A percentile compares a stretch with the other conserved stretches of the same genome.
phyloP scores from a whole-genome alignment of 2,888 invertebrate species.

The Drosophila emarginata region DNA sequence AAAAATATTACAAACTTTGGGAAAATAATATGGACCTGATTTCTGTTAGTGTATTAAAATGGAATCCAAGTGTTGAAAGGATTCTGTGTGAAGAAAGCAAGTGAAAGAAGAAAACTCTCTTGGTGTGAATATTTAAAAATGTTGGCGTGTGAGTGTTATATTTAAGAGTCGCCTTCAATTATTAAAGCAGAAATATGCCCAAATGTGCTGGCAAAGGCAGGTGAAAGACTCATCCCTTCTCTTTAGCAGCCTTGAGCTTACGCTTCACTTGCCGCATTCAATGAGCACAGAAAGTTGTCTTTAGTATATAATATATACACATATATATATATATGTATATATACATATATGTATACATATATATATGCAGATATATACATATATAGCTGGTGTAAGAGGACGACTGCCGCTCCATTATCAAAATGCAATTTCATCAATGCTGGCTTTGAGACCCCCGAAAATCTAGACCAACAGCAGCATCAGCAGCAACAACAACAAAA shows the following conservation, averaged over 20 bases:
- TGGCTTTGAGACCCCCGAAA: slow-evolving; percentile 47
- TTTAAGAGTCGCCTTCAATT: slow-evolving; percentile 36
- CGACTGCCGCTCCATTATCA: slow-evolving; percentile 50
- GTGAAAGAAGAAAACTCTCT: slow-evolving; percentile 13
- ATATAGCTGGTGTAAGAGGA: slow-evolving; percentile 15
- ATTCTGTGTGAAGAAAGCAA: background rate
- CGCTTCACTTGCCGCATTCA: slow-evolving; percentile 48
- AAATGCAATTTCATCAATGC: slow-evolving; percentile 64
- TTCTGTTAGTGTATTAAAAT: background rate
- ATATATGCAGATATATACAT: background rate
- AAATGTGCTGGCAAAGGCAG: slow-evolving; percentile 37
- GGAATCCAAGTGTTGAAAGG: slow-evolving; percentile 1
- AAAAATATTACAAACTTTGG: background rate
- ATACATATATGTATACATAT: background rate
- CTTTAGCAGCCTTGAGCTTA: slow-evolving; percentile 40
- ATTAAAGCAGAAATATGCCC: slow-evolving; percentile 33
- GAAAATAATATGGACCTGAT: background rate
- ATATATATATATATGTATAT: background rate
- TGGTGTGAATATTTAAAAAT: background rate
- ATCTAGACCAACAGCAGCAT: slow-evolving; percentile 33
- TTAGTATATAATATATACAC: background rate
- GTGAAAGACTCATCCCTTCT: slow-evolving; percentile 20
- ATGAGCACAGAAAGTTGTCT: slow-evolving; percentile 36
- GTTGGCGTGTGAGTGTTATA: slow-evolving; percentile 2
- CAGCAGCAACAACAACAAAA: slow-evolving; percentile 9